Evolutionary conservation across 2,113 vertebrate species (phyloP), one percentile per base, ranked within the genome.

Genomic region (Tringa solitaria): DNA sequence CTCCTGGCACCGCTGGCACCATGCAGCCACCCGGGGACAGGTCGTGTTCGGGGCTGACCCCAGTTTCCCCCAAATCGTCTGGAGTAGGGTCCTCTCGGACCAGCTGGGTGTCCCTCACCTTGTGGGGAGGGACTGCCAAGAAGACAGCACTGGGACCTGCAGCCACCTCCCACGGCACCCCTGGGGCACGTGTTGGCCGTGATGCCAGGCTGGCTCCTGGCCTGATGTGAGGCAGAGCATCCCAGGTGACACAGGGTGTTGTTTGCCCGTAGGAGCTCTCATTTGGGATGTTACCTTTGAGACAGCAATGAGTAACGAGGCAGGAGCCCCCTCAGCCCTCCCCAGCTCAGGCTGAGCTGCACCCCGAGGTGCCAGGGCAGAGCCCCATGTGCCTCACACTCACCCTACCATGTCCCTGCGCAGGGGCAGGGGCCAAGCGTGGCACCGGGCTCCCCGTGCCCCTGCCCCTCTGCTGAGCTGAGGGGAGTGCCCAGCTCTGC

Each of bases 231-330:
- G 37, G 24, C 0, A 0, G 33, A 35, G 14, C 43, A n/a, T 4
- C 48, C 48, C 23, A 8, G 28, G 5, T 16, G 46, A 14, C 2
- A 1, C 37, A 59, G 26, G 37, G 10, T 10, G 20, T 39, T 4
- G 1, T 54, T 57, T 72, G 11, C 21, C n/a, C 19, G 1, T 12
- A 15, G 61, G 37, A 54, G 26, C 30, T 60, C 57, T 28, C 43
- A 18, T 59, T 48, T 32, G 74, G 69, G 39, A 12, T 17, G 12
- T 57, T 54, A 24, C 19, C 33, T 83, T 64, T n/a, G 77, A 17
- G 53, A 21, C 10, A 5, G 39, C 24, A 4, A 2, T 1, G 27
- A 2, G 6, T n/a, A 43, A 54, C 0, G 9, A 82, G 39, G 56
- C n/a, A 11, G 12, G 48, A 60, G 43, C 18, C 33, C 46, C 28